Evolutionary conservation across 2,797 vertebrate genomes (phyloP), one percentile per base, ranked within the genome.

Genomic region (Podargus strigoides): DNA sequence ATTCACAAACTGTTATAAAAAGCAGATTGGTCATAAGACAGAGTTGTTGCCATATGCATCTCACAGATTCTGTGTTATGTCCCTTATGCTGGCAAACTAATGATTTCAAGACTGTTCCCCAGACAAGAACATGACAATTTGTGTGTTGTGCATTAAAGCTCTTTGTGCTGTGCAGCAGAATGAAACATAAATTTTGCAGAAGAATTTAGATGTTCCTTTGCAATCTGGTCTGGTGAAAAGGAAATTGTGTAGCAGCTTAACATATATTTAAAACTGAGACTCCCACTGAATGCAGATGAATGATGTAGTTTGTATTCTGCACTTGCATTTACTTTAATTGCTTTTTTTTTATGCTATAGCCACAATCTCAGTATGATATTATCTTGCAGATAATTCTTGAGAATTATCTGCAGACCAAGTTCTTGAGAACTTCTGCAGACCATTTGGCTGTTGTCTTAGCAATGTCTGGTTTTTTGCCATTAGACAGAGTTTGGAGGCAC

Each of bases 1-100:
- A 94, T 84, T 94, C 82, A 86, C 67, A 88, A 66, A 87, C 56
- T 76, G 67, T 82, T 96, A 76, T 44, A 89, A 96, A 91, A 96
- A 49, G 0, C 91, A 94, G 92, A 94, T 88, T 86, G 87, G 62
- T 90, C 63, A 60, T 86, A 88, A 88, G 91, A 67, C 37, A 28
- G 30, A 92, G 87, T 69, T 87, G 89, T 76, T 88, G 52, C 82
- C 96, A 96, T 91, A 92, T 91, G 93, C 81, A 95, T 66, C 70
- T 89, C 87, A 44, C 87, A 94, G 85, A 81, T 80, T 87, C 90
- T 42, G 52, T 87, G 89, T 59, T 93, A 81, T 36, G 66, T 78
- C 92, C 92, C 87, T 96, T 93, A 84, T 88, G 85, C 92, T 81
- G 72, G 75, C 87, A 94, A 87, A 86, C 55, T 95, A 93, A 95